Percentiles rank a stretch among this genome's conserved stretches.
Evolutionary conservation across 2,888 invertebrate species (phyloP).

Genomic region (Tetheella fluctuosa): DNA sequence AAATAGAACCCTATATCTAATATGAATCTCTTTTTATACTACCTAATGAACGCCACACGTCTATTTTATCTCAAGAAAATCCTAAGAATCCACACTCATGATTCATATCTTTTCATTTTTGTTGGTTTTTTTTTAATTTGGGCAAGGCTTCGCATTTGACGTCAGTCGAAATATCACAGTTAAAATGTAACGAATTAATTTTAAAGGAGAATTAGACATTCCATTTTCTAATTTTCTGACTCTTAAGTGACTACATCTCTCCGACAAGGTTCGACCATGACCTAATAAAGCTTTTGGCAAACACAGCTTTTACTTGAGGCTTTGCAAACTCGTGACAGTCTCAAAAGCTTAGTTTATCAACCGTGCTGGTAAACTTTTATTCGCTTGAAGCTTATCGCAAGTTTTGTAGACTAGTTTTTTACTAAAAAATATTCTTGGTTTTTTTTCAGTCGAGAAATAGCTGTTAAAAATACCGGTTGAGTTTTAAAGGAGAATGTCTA

Average conservation of each 20-base stretch:
- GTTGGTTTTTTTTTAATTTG: no score
- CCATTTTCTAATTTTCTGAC: no score
- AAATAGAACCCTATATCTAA: no score
- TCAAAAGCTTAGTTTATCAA: background rate
- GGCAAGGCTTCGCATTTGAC: no score
- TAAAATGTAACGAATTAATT: no score
- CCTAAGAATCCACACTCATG: background rate
- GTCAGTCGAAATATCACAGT: no score
- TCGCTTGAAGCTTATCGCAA: background rate
- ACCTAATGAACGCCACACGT: background rate
- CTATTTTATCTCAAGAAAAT: background rate
- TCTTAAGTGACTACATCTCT: background rate
- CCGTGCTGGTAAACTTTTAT: background rate
- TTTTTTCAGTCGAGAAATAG: no score
- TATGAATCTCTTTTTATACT: no score
- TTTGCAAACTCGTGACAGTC: background rate
- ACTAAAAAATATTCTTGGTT: background rate
- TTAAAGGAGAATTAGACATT: no score
- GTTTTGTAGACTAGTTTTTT: background rate
- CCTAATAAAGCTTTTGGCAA: background rate
- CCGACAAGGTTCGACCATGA: background rate
- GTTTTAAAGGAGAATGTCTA: no score
- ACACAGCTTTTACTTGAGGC: background rate
- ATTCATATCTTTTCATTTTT: no score
- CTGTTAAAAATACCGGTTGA: no score